Evolutionary conservation across 2,797 vertebrate genomes (phyloP), one percentile per base, ranked within the genome.

Genomic region (Acrocephalus scirpaceus): DNA sequence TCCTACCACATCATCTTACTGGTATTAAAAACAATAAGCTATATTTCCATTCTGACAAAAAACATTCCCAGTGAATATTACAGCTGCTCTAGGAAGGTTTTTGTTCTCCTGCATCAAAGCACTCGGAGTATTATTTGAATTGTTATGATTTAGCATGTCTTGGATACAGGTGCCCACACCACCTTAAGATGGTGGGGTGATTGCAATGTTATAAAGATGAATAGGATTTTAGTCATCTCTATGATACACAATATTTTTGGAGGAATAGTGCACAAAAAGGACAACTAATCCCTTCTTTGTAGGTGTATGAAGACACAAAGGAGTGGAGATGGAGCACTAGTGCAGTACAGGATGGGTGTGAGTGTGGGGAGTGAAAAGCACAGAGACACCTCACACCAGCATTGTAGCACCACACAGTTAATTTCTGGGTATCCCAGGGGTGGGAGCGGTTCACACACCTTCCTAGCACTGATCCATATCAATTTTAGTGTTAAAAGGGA

Each of bases 391-490:
- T 72, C 36, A 14, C 4, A 3, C 10, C 3, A 9, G 4, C 67
- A 7, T 1, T n/a, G 20, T 7, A 11, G 32, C 48, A 45, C 9
- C 19, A 20, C 4, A 2, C 18, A 51, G 34, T 1, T 23, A 11
- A 32, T 7, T 65, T 30, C 47, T 53, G 72, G 32, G 17, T 15
- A 47, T 40, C 23, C 42, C 54, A 51, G 40, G 67, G 13, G 3
- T 48, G 32, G 54, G 50, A 72, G 26, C 50, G 17, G 15, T 13
- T 62, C 27, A 50, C 16, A 11, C 56, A 32, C 51, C 60, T 58
- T 79, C 23, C 47, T 2, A 34, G 65, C n/a, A 66, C 22, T 30
- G 25, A n/a, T 25, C 66, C 5, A 5, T 2, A 57, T 4, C 18
- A 9, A 27, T 34, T 54, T 25, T 12, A 60, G 23, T 18, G 9